A percentile compares a stretch with the other conserved stretches of the same genome.
Evolutionary conservation across 2,888 invertebrate species (phyloP).

Genomic region (Petrophora chlorosata): DNA sequence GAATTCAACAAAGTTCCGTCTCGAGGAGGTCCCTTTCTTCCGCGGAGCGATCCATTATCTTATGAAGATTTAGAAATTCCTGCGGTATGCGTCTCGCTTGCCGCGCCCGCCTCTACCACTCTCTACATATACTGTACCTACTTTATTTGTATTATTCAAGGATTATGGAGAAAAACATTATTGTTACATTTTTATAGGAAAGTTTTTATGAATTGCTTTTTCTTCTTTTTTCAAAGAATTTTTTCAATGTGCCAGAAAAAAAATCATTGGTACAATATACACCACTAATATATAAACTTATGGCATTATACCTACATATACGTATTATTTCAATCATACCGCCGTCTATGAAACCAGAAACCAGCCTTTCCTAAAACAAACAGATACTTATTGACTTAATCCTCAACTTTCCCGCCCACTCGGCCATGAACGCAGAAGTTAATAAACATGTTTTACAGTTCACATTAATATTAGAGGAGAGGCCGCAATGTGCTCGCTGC

Average conservation of each 20-base stretch:
- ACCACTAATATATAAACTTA: too few species aligned
- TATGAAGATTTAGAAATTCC: slow-evolving; percentile 82
- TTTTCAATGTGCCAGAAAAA: too few species aligned
- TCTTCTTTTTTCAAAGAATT: too few species aligned
- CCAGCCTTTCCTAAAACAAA: slow-evolving; percentile 26
- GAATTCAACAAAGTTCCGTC: slow-evolving; percentile 82
- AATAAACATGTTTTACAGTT: slow-evolving; percentile 54
- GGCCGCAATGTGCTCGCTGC: slow-evolving; percentile 49
- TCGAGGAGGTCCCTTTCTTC: slow-evolving; percentile 79
- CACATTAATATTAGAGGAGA: slow-evolving; percentile 53
- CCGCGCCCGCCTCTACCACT: slow-evolving; percentile 15
- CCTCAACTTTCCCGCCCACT: slow-evolving; percentile 25
- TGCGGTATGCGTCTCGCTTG: slow-evolving; percentile 66
- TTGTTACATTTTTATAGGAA: too few species aligned
- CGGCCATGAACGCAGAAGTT: slow-evolving; percentile 37
- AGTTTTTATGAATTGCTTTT: too few species aligned
- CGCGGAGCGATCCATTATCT: slow-evolving; percentile 81
- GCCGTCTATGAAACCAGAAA: slow-evolving; percentile 17
- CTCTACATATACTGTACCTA: not conserved
- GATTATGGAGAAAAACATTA: too few species aligned
- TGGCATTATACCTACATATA: too few species aligned
- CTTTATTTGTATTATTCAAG: not conserved
- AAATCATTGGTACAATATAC: too few species aligned
- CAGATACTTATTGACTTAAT: slow-evolving; percentile 34
- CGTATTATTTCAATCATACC: slow-evolving; percentile 9